Evolutionary conservation across 2,113 vertebrate species (phyloP), one percentile per base, ranked within the genome.

Genomic region (Poeciliopsis occidentalis): DNA sequence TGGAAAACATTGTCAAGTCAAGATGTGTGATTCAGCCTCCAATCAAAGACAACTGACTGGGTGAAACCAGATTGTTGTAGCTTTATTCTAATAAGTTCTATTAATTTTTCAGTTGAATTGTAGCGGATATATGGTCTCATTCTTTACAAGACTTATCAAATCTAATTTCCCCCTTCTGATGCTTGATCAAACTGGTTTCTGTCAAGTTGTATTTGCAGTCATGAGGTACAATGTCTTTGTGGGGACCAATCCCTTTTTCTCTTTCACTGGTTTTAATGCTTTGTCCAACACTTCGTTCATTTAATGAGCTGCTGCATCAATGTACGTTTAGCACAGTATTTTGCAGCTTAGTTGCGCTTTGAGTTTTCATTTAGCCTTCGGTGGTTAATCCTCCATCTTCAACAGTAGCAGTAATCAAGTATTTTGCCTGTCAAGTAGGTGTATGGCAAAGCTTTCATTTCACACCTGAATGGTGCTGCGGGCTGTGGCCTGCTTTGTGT

Each of bases 381-480:
- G 60, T 75, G 73, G 72, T 73, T 80, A 79, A 87, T 85, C 74
- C 73, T 82, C 31, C 67, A 60, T 63, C 24, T 82, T 73, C 62
- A 87, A n/a, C 29, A 0, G 63, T 69, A 47, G 57, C 60, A 61
- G 69, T 73, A 80, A 82, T 87, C 63, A 78, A 81, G 71, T 64
- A 67, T 81, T 81, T 79, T 75, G 63, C 64, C 81, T 81, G 77
- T 86, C 81, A 85, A 73, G 80, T 70, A 71, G 27, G 47, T 76
- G 73, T 79, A 78, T 81, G 67, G 72, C 70, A 81, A 83, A 82
- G 79, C 72, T 77, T 86, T 85, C 61, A 81, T 83, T 87, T 88
- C 82, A 88, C 77, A 85, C 78, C 63, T 78, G 75, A 84, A 39
- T 54, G 61, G 57, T 63, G 80, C 68, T 77, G 77, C 71, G 69